Percentiles rank a stretch among this genome's conserved stretches.
These are phyloP conservation scores for Lates calcarifer DNA, from an alignment of 2,113 vertebrate genomes.

Conservation along the genomic window DNA sequence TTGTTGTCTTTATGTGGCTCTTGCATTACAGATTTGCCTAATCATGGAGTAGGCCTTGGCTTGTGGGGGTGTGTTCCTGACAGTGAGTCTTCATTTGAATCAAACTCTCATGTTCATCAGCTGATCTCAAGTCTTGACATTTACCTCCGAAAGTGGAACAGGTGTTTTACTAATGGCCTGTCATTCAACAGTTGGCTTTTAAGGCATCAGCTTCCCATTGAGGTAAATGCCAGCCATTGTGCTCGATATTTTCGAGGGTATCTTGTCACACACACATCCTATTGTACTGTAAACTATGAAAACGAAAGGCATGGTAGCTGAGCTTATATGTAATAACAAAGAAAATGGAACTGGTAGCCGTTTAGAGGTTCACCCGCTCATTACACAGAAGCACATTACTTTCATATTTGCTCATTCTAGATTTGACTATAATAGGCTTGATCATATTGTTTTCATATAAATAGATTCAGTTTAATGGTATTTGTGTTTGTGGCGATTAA, in stretches of 20 bases:
- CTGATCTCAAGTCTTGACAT: slow-evolving; percentile 57
- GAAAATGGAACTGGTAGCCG: not conserved
- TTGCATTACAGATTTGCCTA: slow-evolving; percentile 1
- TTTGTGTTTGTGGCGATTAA: slow-evolving; percentile 28
- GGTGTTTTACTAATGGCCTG: slow-evolving; percentile 58
- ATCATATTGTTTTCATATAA: slow-evolving; percentile 12
- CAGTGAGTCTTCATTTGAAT: slow-evolving; percentile 35
- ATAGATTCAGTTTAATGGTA: slow-evolving; percentile 27
- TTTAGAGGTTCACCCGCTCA: slow-evolving; percentile 3
- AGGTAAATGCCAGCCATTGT: slow-evolving; percentile 46
- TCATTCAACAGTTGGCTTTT: slow-evolving; percentile 56
- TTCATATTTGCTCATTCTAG: slow-evolving; percentile 12
- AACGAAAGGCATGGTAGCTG: not conserved
- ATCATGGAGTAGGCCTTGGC: not conserved
- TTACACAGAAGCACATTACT: not conserved
- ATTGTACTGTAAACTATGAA: slow-evolving; percentile 13
- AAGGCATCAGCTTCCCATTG: slow-evolving; percentile 34
- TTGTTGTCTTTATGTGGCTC: slow-evolving; percentile 4
- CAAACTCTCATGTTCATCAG: slow-evolving; percentile 43
- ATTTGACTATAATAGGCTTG: not conserved
- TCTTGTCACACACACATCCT: slow-evolving; percentile 7
- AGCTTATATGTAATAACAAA: slow-evolving; percentile 9
- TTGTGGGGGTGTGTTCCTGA: slow-evolving; percentile 22
- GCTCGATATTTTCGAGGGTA: not conserved
- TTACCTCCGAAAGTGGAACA: slow-evolving; percentile 47